Evolutionary conservation across 2,797 vertebrate species (phyloP), one percentile per base, ranked within the genome.

Genomic region (Mico argentatus): DNA sequence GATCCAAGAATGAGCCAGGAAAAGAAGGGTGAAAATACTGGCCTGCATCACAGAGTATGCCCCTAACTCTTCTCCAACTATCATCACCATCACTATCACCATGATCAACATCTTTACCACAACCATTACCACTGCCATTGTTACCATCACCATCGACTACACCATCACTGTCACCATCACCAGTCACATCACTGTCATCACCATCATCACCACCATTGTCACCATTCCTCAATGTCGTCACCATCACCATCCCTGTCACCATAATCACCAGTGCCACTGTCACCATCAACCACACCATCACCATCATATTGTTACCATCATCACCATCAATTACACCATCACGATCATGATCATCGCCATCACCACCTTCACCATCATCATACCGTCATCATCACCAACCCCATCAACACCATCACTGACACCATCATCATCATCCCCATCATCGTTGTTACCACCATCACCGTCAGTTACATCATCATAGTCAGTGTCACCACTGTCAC

Each of bases 31-130:
- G 33, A 75, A 73, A 55, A 36, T 7, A 87, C 5, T 20, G 22
- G 17, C 30, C 13, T 19, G 14, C 48, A 77, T 36, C 76, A 82
- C 30, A 46, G 67, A 82, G 26, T 20, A 75, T 15, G 64, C 1
- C 33, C 46, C 67, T n/a, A 39, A 27, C 75, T 17, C 12, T 55
- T 46, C 44, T 8, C 33, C 33, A n/a, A 33, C 44, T 44, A 48
- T 61, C 87, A 64, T 12, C n/a, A 30, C 4, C 36, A 39, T 41
- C 36, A 73, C 2, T 36, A 41, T 14, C 24, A 72, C 7, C 48
- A 73, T 0, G 0, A 52, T 55, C 26, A 14, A 6, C 67, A 55
- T 4, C 1, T 20, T 20, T 5, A 12, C 3, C 12, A n/a, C 41
- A 33, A 1, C 14, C 10, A n/a, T 30, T 7, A 46, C n/a, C 20